Base-by-base conservation (phyloP, 2,888 invertebrate species). In the Caenorhabditis macrosperma region DNA sequence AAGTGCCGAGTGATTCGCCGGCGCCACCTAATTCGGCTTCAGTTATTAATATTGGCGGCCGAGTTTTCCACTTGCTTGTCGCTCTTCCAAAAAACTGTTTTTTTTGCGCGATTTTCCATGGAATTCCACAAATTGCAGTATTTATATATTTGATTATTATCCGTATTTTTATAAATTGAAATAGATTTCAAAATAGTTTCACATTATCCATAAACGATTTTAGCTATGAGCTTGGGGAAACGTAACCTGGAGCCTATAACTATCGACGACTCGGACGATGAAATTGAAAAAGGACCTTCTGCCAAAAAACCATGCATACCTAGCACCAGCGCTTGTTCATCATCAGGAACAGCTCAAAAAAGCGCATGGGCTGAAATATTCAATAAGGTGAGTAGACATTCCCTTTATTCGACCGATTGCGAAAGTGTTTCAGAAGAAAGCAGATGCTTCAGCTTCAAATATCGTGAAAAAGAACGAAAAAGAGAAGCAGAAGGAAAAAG, bases 231-330 rank as follows among this genome's bases (percentile, higher is more conserved):
- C 71, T 48, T 54, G 60, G 35, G 64, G n/a, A 69, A 75, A 24
- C 41, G 75, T 9, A 60, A 46, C 41, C 38, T 82, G 44, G 75
- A 78, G 12, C 60, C 79, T 2, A 79, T 82, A 24, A 79, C 82
- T 4, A 79, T 82, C 15, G 82, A 77, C 15, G 75, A 79, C 24
- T 64, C 79, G 7, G 82, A 82, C 28, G 72, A 72, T 4, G 72
- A 72, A 10, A 20, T 30, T 6, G n/a, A 59, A 28, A 38, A 35
- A 35, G 55, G 46, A 33, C 55, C 63, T 2, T 22, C 12, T 0
- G 54, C 55, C 9, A 71, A 71, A 15, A 71, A 63, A 33, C 46
- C 60, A 7, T 30, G n/a, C n/a, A n/a, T n/a, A n/a, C 12, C 50
- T 1, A 26, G 26, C 3, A 50, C 50, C 3, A 46, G 46, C 46